phyloP scores from a whole-genome alignment of 2,797 vertebrate genomes.

The Leuciscus waleckii region DNA sequence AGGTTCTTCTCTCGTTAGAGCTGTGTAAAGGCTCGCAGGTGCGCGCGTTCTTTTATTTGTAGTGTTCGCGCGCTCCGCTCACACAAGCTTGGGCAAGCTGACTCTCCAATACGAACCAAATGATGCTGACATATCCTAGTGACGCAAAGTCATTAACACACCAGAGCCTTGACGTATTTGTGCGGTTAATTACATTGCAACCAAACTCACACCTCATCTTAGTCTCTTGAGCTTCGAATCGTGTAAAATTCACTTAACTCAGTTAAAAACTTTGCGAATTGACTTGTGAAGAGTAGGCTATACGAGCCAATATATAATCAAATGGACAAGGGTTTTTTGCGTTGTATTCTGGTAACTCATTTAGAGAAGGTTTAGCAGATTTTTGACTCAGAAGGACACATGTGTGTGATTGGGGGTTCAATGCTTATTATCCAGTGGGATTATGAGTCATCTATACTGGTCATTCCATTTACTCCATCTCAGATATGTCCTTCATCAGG shows the following conservation, averaged over 20 bases:
- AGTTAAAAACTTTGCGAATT: not conserved
- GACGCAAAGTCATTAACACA: conserved; percentile 47
- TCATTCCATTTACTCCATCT: conserved; percentile 21
- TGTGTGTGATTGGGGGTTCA: not conserved
- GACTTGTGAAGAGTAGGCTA: too few species aligned
- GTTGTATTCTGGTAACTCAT: not conserved
- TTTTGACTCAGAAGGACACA: not conserved
- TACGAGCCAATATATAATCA: not conserved
- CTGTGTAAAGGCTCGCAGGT: conserved; percentile 12
- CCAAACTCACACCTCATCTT: not conserved
- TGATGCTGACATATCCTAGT: conserved; percentile 24
- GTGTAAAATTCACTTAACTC: not conserved
- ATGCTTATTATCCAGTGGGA: conserved; percentile 2
- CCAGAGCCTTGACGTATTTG: conserved; percentile 29
- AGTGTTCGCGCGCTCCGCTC: conserved; percentile 21
- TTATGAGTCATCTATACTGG: conserved; percentile 33
- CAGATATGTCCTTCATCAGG: conserved; percentile 33
- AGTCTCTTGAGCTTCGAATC: not conserved
- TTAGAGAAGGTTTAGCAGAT: not conserved
- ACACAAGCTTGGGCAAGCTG: not conserved
- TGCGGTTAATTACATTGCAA: not conserved
- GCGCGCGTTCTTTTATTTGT: conserved; percentile 35
- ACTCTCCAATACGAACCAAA: not conserved
- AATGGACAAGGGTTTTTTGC: not conserved
- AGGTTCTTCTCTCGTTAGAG: not conserved